Percentiles rank a stretch among this genome's conserved stretches.
Evolutionary conservation across 2,113 vertebrate genomes (phyloP).

Genomic region (Sinocyclocheilus grahami): DNA sequence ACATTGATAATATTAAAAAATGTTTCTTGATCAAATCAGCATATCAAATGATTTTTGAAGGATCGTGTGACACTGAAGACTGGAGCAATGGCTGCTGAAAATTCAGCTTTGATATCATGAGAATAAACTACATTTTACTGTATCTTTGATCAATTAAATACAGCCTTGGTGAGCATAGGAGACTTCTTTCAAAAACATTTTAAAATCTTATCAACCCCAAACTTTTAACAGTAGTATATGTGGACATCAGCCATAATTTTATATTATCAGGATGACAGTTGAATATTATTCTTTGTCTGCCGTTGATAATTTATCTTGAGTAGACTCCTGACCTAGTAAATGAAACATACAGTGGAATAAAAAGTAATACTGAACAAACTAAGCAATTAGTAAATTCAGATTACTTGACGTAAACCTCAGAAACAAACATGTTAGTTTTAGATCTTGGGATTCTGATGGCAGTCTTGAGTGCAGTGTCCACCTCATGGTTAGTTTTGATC

Average conservation of each 20-base stretch:
- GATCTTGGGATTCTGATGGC: background rate
- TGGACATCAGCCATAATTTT: background rate
- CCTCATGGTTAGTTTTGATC: background rate
- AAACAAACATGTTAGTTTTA: too few species aligned
- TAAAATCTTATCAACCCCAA: background rate
- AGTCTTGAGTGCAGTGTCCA: background rate
- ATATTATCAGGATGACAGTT: background rate
- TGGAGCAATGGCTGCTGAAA: too few species aligned
- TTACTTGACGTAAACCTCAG: background rate
- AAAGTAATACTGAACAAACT: background rate
- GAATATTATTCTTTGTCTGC: background rate
- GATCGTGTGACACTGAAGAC: too few species aligned
- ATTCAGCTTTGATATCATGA: too few species aligned
- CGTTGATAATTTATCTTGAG: background rate
- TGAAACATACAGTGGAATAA: background rate
- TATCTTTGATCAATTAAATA: too few species aligned
- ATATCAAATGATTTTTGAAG: background rate
- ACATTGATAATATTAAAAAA: background rate
- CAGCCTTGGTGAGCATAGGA: too few species aligned
- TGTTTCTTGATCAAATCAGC: background rate
- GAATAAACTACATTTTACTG: too few species aligned
- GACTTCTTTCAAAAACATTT: background rate
- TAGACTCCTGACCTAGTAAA: background rate
- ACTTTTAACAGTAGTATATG: background rate
- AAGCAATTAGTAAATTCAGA: background rate